A percentile compares a stretch with the other conserved stretches of the same genome.
phyloP scores from a whole-genome alignment of 2,113 vertebrate species.

The Zosterops pallidus region DNA sequence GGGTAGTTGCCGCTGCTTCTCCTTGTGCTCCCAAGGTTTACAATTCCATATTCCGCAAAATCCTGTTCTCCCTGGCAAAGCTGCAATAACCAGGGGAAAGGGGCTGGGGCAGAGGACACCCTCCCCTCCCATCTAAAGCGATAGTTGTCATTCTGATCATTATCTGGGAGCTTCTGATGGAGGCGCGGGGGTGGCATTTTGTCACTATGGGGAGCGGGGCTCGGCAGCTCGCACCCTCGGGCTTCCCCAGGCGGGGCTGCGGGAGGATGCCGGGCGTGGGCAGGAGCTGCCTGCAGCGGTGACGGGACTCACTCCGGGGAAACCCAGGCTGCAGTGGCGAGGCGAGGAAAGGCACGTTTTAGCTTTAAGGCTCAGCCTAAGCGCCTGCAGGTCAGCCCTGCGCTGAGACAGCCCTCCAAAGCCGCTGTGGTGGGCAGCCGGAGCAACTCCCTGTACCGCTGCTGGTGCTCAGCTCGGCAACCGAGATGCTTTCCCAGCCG shows the following conservation, averaged over 20 bases:
- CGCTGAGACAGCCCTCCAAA: not conserved
- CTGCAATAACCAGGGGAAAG: rapidly evolving
- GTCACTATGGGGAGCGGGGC: not conserved
- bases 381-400: not conserved
- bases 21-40: not conserved
- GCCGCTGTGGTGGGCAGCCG: not conserved
- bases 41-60: not conserved
- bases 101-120: not conserved
- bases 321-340: not conserved
- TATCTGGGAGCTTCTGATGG: not conserved
- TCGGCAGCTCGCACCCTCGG: not conserved
- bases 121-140: rapidly evolving
- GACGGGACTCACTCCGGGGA: not conserved
- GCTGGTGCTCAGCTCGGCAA: not conserved
- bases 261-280: not conserved
- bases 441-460: not conserved
- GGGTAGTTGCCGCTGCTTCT: not conserved
- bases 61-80: not conserved
- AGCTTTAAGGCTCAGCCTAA: not conserved
- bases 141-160: not conserved
- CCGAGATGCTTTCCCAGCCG: not conserved
- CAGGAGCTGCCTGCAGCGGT: not conserved
- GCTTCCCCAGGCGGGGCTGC: not conserved
- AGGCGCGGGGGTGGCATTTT: not conserved
- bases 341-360: not conserved